Evolutionary conservation across 2,113 vertebrate genomes (phyloP).

Genomic region (Nyctereutes procyonoides): DNA sequence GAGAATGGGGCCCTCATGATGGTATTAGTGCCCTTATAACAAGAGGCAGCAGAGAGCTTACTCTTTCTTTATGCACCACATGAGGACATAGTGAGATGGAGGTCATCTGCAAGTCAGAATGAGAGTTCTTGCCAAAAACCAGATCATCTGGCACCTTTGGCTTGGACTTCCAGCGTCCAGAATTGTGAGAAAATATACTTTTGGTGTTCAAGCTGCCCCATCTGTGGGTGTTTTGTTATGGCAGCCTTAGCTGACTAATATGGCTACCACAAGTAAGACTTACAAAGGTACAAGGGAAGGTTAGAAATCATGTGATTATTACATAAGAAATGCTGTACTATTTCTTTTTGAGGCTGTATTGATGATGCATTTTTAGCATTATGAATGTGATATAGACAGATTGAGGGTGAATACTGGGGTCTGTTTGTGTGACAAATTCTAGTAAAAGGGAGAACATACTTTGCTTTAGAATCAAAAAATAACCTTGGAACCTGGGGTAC

Average conservation of each 20-base stretch:
- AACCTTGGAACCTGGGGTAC: conserved; percentile 29
- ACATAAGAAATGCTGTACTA: conserved; percentile 39
- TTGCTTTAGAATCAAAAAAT: conserved; percentile 62
- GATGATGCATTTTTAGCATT: conserved; percentile 11
- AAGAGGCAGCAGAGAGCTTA: not conserved
- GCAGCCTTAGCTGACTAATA: not conserved
- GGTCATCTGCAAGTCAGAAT: not conserved
- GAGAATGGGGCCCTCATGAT: not conserved
- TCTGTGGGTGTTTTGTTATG: not conserved
- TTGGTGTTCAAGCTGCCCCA: not conserved
- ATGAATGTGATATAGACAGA: not conserved
- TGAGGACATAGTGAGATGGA: not conserved
- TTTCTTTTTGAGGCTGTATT: conserved; percentile 58
- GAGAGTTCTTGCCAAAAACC: not conserved
- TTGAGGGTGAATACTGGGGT: conserved; percentile 59
- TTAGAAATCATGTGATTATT: conserved; percentile 63
- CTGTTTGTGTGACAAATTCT: conserved; percentile 41
- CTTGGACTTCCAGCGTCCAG: not conserved
- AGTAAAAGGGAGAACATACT: conserved; percentile 42
- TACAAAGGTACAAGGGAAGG: not conserved
- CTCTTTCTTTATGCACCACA: not conserved
- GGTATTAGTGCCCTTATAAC: not conserved
- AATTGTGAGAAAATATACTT: not conserved
- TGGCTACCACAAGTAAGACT: not conserved
- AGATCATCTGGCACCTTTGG: not conserved